Conservation (phyloP, 1,140 invertebrate species). For the Apis cerana region DNA sequence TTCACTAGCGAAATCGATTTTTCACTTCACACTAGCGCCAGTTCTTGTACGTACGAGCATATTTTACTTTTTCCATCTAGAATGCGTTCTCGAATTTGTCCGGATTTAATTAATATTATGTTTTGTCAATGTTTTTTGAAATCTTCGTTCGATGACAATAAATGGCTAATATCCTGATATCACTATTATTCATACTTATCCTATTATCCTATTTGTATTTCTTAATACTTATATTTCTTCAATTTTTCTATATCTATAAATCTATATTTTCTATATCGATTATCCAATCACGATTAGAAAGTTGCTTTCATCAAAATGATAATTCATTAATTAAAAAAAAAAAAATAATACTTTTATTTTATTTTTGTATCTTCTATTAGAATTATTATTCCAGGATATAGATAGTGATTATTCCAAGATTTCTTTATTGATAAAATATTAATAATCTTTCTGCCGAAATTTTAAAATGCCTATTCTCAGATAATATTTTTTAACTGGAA, state of each 20-base stretch:
- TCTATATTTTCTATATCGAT: too few species aligned
- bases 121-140: not conserved
- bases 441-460: not conserved
- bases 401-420: not conserved
- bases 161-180: too few species aligned
- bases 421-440: too few species aligned
- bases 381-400: not conserved
- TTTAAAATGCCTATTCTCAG: not conserved
- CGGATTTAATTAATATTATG: not conserved
- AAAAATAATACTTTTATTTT: not conserved
- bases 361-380: not conserved
- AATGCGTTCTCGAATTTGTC: not conserved
- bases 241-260: too few species aligned
- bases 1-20: slow-evolving; percentile 61
- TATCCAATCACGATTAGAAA: too few species aligned
- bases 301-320: too few species aligned
- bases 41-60: not conserved
- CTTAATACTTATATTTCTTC: too few species aligned
- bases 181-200: too few species aligned
- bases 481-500: not conserved
- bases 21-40: not conserved
- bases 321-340: too few species aligned
- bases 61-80: not conserved
- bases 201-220: too few species aligned
- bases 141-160: too few species aligned